A percentile compares a stretch with the other conserved stretches of the same genome.
Evolutionary conservation across 2,113 vertebrate genomes (phyloP).

Genomic region (Psittacara wagleri): DNA sequence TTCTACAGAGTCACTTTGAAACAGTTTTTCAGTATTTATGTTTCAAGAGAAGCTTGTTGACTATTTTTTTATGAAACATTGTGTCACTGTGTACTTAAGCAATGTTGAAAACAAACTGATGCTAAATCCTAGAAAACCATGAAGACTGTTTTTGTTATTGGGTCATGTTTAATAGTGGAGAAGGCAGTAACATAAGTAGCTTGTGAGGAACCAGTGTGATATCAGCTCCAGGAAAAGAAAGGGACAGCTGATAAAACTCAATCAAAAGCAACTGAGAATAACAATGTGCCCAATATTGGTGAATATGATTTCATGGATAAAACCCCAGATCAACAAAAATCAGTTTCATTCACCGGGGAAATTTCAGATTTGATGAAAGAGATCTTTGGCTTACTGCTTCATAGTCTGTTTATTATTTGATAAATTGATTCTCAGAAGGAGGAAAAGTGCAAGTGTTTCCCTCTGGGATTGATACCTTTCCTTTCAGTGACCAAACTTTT

Average conservation of each 20-base stretch:
- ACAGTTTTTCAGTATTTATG: not conserved
- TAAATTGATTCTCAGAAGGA: not conserved
- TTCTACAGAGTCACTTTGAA: accelerated
- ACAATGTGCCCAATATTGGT: not conserved
- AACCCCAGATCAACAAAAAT: not conserved
- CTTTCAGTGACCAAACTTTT: not conserved
- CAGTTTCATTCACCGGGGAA: not conserved
- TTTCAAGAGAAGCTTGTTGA: not conserved
- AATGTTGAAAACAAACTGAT: not conserved
- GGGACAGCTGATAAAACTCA: not conserved
- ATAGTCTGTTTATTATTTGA: not conserved
- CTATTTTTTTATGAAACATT: not conserved
- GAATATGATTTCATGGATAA: not conserved
- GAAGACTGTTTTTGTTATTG: not conserved
- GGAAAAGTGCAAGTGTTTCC: not conserved
- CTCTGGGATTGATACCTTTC: constrained; percentile 5
- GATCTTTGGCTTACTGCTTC: not conserved
- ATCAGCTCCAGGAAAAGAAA: not conserved
- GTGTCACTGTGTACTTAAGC: not conserved
- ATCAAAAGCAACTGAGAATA: not conserved
- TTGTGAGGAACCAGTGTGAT: not conserved
- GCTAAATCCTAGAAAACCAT: not conserved
- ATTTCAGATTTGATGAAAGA: not conserved
- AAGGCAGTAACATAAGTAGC: not conserved
- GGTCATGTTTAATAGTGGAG: not conserved